Evolutionary conservation across 2,113 vertebrate genomes (phyloP).

Genomic region (Chloropsis hardwickii): DNA sequence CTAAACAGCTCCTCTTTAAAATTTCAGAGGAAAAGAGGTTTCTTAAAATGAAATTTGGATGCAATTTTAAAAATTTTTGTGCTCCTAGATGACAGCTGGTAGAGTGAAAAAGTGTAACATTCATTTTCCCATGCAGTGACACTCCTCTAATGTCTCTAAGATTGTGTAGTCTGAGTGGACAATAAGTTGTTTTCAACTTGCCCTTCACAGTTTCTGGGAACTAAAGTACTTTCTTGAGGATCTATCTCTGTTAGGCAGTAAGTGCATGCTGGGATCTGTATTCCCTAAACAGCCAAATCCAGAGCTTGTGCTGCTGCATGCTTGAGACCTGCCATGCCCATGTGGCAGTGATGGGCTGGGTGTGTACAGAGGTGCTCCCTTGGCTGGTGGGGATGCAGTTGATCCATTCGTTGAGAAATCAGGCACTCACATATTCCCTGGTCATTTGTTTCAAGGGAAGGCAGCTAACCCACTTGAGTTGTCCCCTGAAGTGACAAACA

Average conservation of each 20-base stretch:
- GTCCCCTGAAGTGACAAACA: background rate
- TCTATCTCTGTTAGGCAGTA: background rate
- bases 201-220: background rate
- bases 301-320: background rate
- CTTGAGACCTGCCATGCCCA: background rate
- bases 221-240: background rate
- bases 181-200: background rate
- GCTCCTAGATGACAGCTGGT: background rate
- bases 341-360: background rate
- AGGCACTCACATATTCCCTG: background rate
- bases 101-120: background rate
- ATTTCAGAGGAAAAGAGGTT: background rate
- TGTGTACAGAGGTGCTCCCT: background rate
- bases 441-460: background rate
- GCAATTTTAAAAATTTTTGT: background rate
- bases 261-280: background rate
- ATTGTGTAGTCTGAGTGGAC: background rate
- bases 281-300: fast-evolving
- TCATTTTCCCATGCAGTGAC: background rate
- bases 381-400: background rate
- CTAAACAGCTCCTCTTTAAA: background rate
- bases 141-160: background rate
- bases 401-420: background rate
- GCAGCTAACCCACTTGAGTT: background rate
- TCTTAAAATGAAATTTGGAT: background rate